Evolutionary conservation across 1,140 invertebrate species (phyloP).

Genomic region (Zaprionus taronus): DNA sequence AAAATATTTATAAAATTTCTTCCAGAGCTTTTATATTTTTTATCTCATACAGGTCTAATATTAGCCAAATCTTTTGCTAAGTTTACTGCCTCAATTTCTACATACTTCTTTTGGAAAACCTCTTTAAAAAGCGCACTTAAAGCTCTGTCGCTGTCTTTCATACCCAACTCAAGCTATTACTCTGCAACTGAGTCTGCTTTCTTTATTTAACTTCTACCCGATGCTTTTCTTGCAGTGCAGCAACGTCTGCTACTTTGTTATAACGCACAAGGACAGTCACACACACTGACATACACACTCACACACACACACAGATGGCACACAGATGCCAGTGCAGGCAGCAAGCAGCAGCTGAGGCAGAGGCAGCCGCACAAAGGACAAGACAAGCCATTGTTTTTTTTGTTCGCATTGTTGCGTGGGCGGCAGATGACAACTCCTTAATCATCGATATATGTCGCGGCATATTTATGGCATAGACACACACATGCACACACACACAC

Average conservation of each 20-base stretch:
- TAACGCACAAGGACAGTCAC: constrained; percentile 34
- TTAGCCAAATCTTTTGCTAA: no score
- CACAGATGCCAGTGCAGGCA: not conserved
- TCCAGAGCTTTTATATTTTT: no score
- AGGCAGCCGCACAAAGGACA: constrained; percentile 18
- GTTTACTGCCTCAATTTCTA: no score
- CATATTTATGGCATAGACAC: constrained; percentile 43
- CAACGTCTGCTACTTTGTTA: constrained; percentile 11
- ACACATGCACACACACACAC: not conserved
- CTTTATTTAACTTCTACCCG: not conserved
- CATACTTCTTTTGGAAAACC: not conserved
- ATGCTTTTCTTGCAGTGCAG: constrained; percentile 27
- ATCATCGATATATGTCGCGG: constrained; percentile 70
- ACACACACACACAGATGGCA: not conserved
- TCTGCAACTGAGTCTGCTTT: not conserved
- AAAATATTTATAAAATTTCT: no score
- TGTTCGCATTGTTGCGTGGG: constrained; percentile 36
- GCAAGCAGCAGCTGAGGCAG: not conserved
- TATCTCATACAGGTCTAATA: no score
- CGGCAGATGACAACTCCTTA: constrained; percentile 59
- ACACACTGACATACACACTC: not conserved
- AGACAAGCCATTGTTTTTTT: constrained; percentile 34
- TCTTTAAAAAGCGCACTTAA: not conserved
- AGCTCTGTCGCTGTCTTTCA: not conserved
- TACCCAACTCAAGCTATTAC: not conserved